Base-by-base conservation (phyloP, 2,797 vertebrate species). In the Selene dorsalis region DNA sequence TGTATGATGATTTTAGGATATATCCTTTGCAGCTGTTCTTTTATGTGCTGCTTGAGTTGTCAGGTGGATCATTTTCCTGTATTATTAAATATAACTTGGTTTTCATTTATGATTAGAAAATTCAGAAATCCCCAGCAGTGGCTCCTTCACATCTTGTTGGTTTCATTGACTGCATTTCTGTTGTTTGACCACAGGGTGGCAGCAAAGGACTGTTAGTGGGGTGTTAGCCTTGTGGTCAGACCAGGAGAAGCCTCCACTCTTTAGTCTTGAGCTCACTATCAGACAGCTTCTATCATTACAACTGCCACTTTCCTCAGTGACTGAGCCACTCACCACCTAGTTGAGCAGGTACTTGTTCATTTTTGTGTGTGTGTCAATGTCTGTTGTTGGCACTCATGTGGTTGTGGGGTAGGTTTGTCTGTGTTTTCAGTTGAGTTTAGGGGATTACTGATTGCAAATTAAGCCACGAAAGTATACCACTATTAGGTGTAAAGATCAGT, bases 121-220 rank as follows among this genome's bases (percentile, higher is more conserved):
- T 47, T 5, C 4, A n/a, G 10, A 14, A 13, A 26, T 41, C 22
- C 56, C 45, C 1, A 17, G 6, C 5, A 43, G 4, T 6, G 12
- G 4, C 39, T 47, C 38, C 9, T 18, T 1, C 9, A 39, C 17
- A 16, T 30, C 0, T 48, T 2, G 24, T n/a, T 9, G 18, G 22
- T 26, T 39, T 18, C 3, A 5, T 1, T 67, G 45, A 4, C 17
- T 82, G 87, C 73, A 79, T 1, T 69, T 20, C 39, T 20, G 14
- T 5, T 0, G 9, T 83, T 56, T 81, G 79, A 28, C 87, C 93
- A 88, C 87, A 65, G 22, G 1, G 86, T 60, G 90, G 87, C 92
- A 91, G 90, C 88, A 91, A 22, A 90, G 84, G 20, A 72, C 90
- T 70, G 45, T 58, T 7, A 28, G 30, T 79, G 48, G 72, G 4